phyloP scores from a whole-genome alignment of 2,888 invertebrate species.

The Archips xylosteana region DNA sequence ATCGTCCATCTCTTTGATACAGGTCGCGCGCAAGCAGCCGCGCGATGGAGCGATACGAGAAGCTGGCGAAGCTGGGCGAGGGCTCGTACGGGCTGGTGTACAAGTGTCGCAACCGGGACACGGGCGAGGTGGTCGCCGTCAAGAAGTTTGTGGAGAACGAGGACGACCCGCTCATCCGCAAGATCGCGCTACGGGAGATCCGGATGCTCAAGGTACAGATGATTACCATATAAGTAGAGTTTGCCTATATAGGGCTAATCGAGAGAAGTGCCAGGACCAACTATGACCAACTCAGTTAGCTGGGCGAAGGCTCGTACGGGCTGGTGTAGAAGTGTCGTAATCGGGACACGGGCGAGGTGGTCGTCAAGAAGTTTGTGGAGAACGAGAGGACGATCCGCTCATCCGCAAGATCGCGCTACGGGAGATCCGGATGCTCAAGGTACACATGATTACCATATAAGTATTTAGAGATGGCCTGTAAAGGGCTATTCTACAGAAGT shows the following conservation, averaged over 20 bases:
- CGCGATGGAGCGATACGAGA: slow-evolving; percentile 97
- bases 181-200: slow-evolving; percentile 98
- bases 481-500: too few species aligned
- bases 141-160: slow-evolving; percentile 99
- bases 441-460: slow-evolving; percentile 62
- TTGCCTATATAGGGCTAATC: too few species aligned
- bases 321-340: slow-evolving; percentile 98
- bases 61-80: slow-evolving; percentile 96
- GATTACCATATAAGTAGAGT: too few species aligned
- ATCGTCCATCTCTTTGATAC: slow-evolving; percentile 37
- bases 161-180: slow-evolving; percentile 97
- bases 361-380: slow-evolving; percentile 98
- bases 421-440: slow-evolving; percentile 97
- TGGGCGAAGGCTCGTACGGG: slow-evolving; percentile 98
- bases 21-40: slow-evolving; percentile 94
- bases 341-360: slow-evolving; percentile 96
- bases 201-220: slow-evolving; percentile 94
- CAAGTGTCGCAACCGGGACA: slow-evolving; percentile 97
- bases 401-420: slow-evolving; percentile 98
- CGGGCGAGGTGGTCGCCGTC: slow-evolving; percentile 97
- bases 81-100: slow-evolving; percentile 98
- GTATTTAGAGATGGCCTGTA: too few species aligned
- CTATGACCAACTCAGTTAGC: slow-evolving; percentile 65
- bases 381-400: slow-evolving; percentile 98
- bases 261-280: too few species aligned